Base-by-base conservation (phyloP, 2,113 vertebrate species). In the Mastomys natalensis region DNA sequence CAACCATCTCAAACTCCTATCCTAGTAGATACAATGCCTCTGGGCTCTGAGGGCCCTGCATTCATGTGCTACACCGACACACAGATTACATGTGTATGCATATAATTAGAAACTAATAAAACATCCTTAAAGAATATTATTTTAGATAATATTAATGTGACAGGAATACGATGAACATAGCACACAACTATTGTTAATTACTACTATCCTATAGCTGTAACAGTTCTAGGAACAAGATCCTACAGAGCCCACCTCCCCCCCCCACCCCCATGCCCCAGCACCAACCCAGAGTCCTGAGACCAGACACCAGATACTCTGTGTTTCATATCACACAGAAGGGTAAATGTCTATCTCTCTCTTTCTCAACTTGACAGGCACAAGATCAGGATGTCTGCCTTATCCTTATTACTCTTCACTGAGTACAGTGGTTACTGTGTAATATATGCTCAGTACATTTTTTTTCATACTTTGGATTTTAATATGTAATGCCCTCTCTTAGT, bases 361-460 rank as follows among this genome's bases (percentile, higher is more conserved):
- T 48, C 37, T 11, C 73, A 64, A 60, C 24, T 5, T 13, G 6
- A 60, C 70, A 95, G 34, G 3, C 26, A 68, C 53, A 29, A 93
- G 74, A 12, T 12, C 93, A 73, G 55, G 37, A 78, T 51, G 29
- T 81, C 37, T 58, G 29, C 73, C 3, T 74, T 85, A 85, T 58
- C 34, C 21, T 81, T 70, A 34, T 6, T 53, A 72, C 68, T 73
- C 37, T 82, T 1, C 40, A 72, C 51, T n/a, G 53, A 58, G 3
- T 19, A 86, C 11, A 80, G 37, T 70, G 31, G 22, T 16, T 86
- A 15, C n/a, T 0, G 2, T 78, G 43, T 91, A 34, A 37, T 19
- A 86, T 11, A 89, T 70, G n/a, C 40, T 31, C 60, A 72, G 45
- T 96, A 77, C 76, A 77, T 93, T 70, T 87, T n/a, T 92, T 58